These are phyloP conservation scores for Rhynchopsitta pachyrhyncha DNA, from an alignment of 2,113 vertebrate species.

Conservation along the genomic window DNA sequence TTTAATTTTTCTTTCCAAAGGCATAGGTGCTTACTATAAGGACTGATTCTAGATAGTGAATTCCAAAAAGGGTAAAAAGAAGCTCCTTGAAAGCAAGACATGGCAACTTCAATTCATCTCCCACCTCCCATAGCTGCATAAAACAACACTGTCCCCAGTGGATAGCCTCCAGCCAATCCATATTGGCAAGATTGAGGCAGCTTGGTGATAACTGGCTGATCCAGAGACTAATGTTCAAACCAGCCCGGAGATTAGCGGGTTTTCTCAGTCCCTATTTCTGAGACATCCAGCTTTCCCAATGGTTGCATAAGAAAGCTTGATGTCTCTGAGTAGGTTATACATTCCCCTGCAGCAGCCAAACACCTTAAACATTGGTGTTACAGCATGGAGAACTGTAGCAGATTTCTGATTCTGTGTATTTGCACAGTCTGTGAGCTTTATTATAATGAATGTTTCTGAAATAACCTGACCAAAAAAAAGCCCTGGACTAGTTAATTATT, in stretches of 20 bases:
- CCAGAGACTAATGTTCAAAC: background rate
- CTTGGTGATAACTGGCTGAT: background rate
- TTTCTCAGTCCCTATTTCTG: background rate
- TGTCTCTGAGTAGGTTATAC: background rate
- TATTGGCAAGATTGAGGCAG: background rate
- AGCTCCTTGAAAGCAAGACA: background rate
- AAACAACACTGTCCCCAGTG: background rate
- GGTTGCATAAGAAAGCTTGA: background rate
- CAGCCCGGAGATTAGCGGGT: background rate
- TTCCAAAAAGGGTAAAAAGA: background rate
- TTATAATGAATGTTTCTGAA: background rate
- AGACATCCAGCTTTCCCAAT: background rate
- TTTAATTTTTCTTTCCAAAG: background rate
- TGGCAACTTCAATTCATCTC: background rate
- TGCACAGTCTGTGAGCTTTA: background rate
- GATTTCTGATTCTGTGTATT: background rate
- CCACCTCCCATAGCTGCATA: background rate
- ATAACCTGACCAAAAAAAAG: background rate
- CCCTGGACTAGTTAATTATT: background rate
- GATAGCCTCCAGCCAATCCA: background rate
- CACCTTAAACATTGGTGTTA: background rate
- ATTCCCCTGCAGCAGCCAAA: background rate
- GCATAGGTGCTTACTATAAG: background rate
- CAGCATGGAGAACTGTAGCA: background rate
- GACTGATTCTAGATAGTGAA: background rate